phyloP scores from a whole-genome alignment of 2,113 vertebrate species.

The Silurus glanis region DNA sequence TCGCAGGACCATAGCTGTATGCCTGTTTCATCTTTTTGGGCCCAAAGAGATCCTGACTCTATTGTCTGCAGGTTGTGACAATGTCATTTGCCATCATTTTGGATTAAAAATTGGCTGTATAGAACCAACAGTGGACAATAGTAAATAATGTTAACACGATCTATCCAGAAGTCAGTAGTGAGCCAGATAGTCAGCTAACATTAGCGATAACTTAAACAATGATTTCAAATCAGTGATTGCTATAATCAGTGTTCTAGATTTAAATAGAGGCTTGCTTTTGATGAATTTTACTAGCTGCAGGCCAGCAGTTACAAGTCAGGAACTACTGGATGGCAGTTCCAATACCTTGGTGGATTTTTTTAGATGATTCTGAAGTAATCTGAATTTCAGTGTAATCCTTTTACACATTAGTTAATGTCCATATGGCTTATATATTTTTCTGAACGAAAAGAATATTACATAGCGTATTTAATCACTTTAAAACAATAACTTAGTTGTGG shows the following conservation, averaged over 20 bases:
- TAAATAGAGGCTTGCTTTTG: neutral
- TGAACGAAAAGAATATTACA: neutral
- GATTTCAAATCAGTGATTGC: neutral
- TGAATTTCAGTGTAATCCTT: neutral
- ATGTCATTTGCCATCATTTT: neutral
- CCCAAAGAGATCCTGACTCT: too few species aligned
- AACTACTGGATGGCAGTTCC: neutral
- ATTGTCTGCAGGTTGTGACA: neutral
- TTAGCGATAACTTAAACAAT: neutral
- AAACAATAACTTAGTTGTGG: neutral
- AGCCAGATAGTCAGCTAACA: neutral
- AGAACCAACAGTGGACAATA: neutral
- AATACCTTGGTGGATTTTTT: neutral
- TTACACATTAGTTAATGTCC: neutral
- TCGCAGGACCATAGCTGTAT: too few species aligned
- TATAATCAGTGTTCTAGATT: neutral
- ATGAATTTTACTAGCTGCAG: neutral
- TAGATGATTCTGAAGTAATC: neutral
- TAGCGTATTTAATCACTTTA: neutral
- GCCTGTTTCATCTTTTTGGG: too few species aligned
- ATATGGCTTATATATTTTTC: neutral
- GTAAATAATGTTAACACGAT: neutral
- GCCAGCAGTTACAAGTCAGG: neutral
- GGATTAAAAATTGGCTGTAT: neutral
- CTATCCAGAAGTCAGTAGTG: neutral